phyloP scores from a whole-genome alignment of 2,888 invertebrate genomes.

The Hymenopus coronatus region DNA sequence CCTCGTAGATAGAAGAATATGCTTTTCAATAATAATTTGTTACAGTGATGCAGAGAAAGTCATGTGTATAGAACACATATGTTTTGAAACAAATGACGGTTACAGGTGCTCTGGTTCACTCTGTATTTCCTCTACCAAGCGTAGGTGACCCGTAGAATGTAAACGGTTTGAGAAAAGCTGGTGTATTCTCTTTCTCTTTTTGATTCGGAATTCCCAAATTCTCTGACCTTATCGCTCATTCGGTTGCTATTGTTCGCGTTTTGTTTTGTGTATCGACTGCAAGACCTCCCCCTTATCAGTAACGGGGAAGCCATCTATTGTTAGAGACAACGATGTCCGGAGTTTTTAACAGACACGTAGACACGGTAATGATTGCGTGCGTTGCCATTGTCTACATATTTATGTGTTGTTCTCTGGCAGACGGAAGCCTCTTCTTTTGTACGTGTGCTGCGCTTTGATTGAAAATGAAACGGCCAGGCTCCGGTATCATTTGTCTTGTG shows the following conservation, averaged over 20 bases:
- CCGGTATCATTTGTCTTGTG: background rate
- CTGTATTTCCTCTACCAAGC: too few relatives aligned
- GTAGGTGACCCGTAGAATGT: too few relatives aligned
- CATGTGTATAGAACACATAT: too few relatives aligned
- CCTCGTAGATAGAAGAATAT: too few relatives aligned
- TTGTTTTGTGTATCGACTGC: background rate
- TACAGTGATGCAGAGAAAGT: too few relatives aligned
- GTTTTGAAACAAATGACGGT: too few relatives aligned
- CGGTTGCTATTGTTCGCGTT: background rate
- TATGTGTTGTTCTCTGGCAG: background rate
- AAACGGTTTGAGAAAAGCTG: too few relatives aligned
- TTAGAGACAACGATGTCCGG: background rate
- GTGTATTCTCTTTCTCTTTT: background rate
- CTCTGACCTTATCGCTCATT: too few relatives aligned
- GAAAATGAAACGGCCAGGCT: background rate
- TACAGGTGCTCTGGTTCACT: too few relatives aligned
- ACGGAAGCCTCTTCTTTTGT: background rate
- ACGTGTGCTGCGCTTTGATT: background rate
- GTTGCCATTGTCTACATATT: conserved; percentile 7
- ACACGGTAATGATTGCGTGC: background rate
- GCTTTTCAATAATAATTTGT: too few relatives aligned
- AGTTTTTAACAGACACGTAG: background rate
- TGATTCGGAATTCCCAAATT: background rate
- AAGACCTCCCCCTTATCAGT: background rate
- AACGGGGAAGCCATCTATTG: background rate